Base-by-base conservation (phyloP, 2,888 invertebrate species). In the Beris morrisii region DNA sequence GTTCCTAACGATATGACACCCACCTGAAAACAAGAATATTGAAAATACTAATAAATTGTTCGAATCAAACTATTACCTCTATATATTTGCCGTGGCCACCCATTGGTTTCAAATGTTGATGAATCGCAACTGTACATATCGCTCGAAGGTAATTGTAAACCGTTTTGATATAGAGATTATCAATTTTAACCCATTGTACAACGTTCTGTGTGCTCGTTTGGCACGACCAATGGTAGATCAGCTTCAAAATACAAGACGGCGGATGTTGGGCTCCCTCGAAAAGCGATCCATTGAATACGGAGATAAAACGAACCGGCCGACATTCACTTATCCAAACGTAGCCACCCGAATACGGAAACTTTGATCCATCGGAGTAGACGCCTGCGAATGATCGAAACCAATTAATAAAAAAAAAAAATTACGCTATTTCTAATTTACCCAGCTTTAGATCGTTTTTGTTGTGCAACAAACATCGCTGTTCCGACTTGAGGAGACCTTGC, bases 281-380 rank as follows among this genome's bases (percentile, higher is more conserved):
- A 63, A 95, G 84, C 0, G 94, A 94, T 32, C 92, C 92, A 70
- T 88, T 89, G 79, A 93, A 94, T 0, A 94, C 92, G 0, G 94
- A 94, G 4, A 93, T 90, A 76, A 91, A 93, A 55, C 90, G 86
- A 7, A 90, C 89, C 0, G 92, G 90, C 73, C 94, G 94, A 76
- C 93, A 94, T 70, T 91, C 91, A 0, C 91, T 90, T 71, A 94
- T 92, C 94, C 94, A 94, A 1, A 94, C 93, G 75, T 94, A 94
- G 44, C 94, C 94, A 0, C 94, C 94, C 0, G 92, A 92, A 77
- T 89, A 92, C 0, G 92, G 92, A 77, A 93, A 93, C 72, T 92
- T 92, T 0, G 88, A 85, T 0, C 88, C 89, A 76, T 94, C 93
- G 0, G 91, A 92, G 78, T 92, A 93, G 87, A 93, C 92, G 59